These are phyloP conservation scores for Chaetodon trifascialis DNA, from an alignment of 2,113 vertebrate species.

Conservation along the genomic window DNA sequence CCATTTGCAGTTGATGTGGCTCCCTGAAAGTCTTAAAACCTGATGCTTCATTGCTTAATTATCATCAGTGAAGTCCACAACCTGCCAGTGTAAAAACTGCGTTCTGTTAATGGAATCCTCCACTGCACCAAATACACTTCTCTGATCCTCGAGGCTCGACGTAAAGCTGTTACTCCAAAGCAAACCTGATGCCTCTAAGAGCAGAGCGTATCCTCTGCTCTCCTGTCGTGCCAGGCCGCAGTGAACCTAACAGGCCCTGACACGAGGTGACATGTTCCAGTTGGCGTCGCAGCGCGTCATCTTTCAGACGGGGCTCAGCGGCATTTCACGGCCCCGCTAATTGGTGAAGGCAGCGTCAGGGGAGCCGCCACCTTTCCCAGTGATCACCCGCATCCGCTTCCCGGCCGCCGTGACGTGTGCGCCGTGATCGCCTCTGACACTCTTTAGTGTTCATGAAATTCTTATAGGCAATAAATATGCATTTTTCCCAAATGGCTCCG, in stretches of 20 bases:
- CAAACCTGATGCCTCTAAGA: background rate
- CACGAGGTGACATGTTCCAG: slow-evolving; percentile 59
- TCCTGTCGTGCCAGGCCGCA: background rate
- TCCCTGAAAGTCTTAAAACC: background rate
- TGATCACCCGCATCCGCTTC: slow-evolving; percentile 77
- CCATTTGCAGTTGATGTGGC: background rate
- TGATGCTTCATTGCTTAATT: background rate
- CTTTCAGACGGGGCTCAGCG: slow-evolving; percentile 50
- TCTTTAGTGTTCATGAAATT: slow-evolving; percentile 84
- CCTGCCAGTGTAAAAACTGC: background rate
- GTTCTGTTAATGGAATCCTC: background rate
- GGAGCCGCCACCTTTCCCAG: slow-evolving; percentile 66
- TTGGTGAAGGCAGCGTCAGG: slow-evolving; percentile 68
- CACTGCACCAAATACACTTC: background rate
- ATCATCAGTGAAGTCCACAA: background rate
- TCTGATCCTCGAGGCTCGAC: background rate
- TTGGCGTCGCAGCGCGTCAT: slow-evolving; percentile 54
- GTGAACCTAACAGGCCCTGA: slow-evolving; percentile 42
- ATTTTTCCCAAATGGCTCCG: slow-evolving; percentile 73
- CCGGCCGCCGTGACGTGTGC: slow-evolving; percentile 62
- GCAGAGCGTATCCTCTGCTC: background rate
- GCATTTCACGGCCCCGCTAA: slow-evolving; percentile 61
- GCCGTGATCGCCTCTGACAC: slow-evolving; percentile 72
- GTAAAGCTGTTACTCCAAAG: slow-evolving; percentile 1
- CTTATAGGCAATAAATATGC: slow-evolving; percentile 83